Evolutionary conservation across 1,140 invertebrate species (phyloP).

Genomic region (Dufourea novaeangliae): DNA sequence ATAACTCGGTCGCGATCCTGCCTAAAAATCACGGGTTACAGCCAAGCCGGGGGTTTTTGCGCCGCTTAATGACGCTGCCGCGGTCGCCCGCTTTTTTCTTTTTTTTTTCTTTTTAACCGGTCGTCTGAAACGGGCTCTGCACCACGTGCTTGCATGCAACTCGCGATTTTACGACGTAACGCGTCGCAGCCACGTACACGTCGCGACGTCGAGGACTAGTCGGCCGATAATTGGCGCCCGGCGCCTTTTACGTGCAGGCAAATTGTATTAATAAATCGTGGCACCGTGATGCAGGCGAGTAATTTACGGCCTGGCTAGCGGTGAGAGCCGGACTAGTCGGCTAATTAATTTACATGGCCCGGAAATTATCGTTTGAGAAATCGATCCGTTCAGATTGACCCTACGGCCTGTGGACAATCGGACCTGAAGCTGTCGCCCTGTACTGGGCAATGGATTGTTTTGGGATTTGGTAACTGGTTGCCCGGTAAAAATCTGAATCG

Average conservation of each 20-base stretch:
- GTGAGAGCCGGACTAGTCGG: constrained; percentile 5
- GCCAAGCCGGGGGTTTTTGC: background rate
- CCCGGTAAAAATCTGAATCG: no score
- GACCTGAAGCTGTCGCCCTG: background rate
- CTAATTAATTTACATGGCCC: constrained; percentile 57
- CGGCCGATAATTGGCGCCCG: constrained; percentile 51
- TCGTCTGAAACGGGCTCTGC: constrained; percentile 6
- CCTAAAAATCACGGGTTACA: background rate
- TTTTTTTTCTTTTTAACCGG: no score
- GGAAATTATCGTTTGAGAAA: constrained; percentile 49
- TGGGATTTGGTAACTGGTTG: background rate
- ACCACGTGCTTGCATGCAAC: constrained; percentile 38
- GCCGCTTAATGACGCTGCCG: background rate
- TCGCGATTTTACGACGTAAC: constrained; percentile 51
- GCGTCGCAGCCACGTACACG: constrained; percentile 38
- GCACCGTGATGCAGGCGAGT: constrained; percentile 34
- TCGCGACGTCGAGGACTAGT: constrained; percentile 31
- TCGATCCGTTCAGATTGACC: constrained; percentile 36
- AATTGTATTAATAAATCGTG: constrained; percentile 65
- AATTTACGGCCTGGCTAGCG: constrained; percentile 41
- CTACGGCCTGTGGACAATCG: background rate
- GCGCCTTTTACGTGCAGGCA: constrained; percentile 39
- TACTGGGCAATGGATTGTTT: background rate
- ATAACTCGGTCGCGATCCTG: background rate
- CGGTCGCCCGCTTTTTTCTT: background rate